Evolutionary conservation across 1,140 invertebrate genomes (phyloP).

Genomic region (Archivesica marissinica): DNA sequence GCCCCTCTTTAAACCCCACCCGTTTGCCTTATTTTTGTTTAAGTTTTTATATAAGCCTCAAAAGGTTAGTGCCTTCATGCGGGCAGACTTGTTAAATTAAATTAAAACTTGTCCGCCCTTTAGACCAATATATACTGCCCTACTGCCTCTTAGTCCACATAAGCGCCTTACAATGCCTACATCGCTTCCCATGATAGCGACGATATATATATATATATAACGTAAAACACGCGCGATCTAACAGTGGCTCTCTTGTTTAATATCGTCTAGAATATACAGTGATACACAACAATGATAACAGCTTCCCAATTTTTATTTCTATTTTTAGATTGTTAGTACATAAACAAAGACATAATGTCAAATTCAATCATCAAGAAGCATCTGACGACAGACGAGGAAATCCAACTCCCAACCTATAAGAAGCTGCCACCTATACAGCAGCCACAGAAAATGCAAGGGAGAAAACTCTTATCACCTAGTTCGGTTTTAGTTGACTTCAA

Average conservation of each 20-base stretch:
- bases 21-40: too few relatives aligned
- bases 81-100: too few relatives aligned
- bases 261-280: background rate
- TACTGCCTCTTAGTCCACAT: too few relatives aligned
- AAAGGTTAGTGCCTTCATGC: too few relatives aligned
- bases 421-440: background rate
- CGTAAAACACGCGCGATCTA: background rate
- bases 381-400: background rate
- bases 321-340: background rate
- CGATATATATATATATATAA: background rate
- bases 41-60: too few relatives aligned
- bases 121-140: too few relatives aligned
- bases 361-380: constrained; percentile 4
- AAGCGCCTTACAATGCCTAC: background rate
- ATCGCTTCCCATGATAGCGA: background rate
- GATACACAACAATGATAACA: background rate
- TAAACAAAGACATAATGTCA: background rate
- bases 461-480: constrained; percentile 4
- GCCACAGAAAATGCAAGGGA: background rate
- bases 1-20: too few relatives aligned
- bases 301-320: background rate
- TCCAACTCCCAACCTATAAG: background rate
- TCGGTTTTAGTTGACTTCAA: constrained; percentile 3
- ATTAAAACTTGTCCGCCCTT: too few relatives aligned
- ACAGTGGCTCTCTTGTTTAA: background rate